A percentile compares a stretch with the other conserved stretches of the same genome.
Evolutionary conservation across 2,888 invertebrate species (phyloP).

Genomic region (Chymomyza amoena): DNA sequence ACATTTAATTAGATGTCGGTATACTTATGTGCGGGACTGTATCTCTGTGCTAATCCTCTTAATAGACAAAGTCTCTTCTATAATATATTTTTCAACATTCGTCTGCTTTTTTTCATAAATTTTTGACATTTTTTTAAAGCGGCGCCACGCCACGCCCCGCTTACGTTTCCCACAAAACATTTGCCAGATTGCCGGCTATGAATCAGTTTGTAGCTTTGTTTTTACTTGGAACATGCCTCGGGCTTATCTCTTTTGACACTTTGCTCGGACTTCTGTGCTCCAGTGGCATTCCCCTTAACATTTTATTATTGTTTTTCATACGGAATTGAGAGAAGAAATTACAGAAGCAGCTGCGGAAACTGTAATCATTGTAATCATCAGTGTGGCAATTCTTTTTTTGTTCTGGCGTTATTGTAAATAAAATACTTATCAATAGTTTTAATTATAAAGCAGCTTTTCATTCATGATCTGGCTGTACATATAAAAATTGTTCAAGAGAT

Average conservation of each 20-base stretch:
- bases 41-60: background rate
- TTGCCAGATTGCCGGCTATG: background rate
- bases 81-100: background rate
- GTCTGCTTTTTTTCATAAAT: constrained; percentile 1
- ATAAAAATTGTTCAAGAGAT: background rate
- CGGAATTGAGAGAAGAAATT: background rate
- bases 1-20: background rate
- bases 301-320: background rate
- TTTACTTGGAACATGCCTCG: background rate
- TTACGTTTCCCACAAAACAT: background rate
- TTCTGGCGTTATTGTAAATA: background rate
- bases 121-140: background rate
- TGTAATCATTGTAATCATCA: background rate
- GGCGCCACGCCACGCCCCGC: background rate
- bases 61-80: background rate
- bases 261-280: background rate
- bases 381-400: background rate
- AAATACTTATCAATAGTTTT: background rate
- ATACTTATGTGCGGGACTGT: background rate
- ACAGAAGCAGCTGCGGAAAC: background rate
- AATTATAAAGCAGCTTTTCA: background rate
- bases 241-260: background rate
- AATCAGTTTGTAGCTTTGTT: background rate
- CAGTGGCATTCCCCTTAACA: background rate
- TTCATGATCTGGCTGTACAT: background rate